Conservation (phyloP, 2,888 invertebrate species). For the Anthophora plumipes region DNA sequence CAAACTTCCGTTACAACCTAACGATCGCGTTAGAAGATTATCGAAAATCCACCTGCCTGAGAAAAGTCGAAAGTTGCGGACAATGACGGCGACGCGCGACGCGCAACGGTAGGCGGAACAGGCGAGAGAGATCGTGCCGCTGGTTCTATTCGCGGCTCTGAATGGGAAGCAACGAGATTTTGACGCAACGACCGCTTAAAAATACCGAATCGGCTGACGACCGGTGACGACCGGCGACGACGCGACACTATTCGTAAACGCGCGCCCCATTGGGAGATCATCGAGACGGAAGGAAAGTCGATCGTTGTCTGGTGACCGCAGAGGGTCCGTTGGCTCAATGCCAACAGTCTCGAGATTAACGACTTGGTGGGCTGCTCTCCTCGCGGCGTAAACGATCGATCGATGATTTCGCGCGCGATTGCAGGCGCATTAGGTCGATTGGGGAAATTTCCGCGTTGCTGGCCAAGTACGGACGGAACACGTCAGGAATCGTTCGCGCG, state of each 20-base stretch:
- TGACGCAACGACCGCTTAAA: constrained; percentile 74
- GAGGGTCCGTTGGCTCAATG: too few species aligned
- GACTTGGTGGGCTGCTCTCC: neutral
- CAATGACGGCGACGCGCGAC: too few species aligned
- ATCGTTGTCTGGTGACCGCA: too few species aligned
- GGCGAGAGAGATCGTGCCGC: constrained; percentile 24
- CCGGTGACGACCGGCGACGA: constrained; percentile 29
- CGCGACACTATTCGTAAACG: constrained; percentile 43
- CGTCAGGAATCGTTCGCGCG: neutral
- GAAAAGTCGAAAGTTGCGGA: too few species aligned
- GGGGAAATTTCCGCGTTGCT: constrained; percentile 22
- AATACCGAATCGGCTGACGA: constrained; percentile 67
- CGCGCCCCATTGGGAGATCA: neutral
- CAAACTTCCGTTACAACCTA: too few species aligned
- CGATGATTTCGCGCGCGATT: neutral
- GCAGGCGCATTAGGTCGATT: constrained; percentile 9
- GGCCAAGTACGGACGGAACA: neutral
- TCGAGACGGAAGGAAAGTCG: too few species aligned
- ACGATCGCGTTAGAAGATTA: too few species aligned
- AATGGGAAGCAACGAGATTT: constrained; percentile 71
- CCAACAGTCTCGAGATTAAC: constrained; percentile 1
- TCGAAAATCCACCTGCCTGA: too few species aligned
- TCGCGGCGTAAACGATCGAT: neutral
- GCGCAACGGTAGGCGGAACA: too few species aligned
- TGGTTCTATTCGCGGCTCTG: constrained; percentile 78